Conservation (phyloP, 2,113 vertebrate genomes). For the Ammospiza caudacuta region DNA sequence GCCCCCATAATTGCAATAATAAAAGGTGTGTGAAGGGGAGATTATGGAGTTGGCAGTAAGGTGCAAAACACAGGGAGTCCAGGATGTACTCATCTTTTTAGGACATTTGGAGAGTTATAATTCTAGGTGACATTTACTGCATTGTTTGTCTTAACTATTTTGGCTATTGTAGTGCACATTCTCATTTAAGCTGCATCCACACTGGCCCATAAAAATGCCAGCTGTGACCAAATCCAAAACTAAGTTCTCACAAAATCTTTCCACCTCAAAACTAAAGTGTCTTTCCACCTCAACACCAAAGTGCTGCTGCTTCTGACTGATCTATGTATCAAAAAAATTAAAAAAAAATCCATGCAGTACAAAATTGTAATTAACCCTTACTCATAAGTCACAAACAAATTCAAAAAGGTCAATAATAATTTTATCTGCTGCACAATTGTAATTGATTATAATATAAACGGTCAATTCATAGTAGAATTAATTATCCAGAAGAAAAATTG, state of each 20-base stretch:
- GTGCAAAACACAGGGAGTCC: not conserved
- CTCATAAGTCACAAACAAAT: not conserved
- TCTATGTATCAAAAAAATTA: not conserved
- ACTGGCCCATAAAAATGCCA: not conserved
- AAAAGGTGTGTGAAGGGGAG: not conserved
- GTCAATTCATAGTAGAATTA: not conserved
- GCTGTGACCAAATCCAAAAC: not conserved
- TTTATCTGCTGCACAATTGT: not conserved
- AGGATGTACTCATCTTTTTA: not conserved
- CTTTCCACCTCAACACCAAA: not conserved
- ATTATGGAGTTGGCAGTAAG: not conserved
- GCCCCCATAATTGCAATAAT: not conserved
- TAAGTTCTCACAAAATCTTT: not conserved
- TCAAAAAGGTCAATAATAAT: not conserved
- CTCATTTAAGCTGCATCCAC: not conserved
- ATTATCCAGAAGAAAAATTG: not conserved
- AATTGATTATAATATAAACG: not conserved
- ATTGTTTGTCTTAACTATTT: conserved; percentile 16
- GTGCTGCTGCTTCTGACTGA: not conserved
- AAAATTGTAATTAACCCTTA: not conserved
- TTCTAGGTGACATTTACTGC: conserved; percentile 3
- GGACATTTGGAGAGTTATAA: not conserved
- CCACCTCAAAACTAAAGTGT: not conserved
- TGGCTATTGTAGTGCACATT: not conserved
- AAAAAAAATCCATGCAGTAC: not conserved